Percentiles rank a stretch among this genome's conserved stretches.
Conservation (phyloP, 2,888 invertebrate genomes). For the Cantharis rustica region DNA sequence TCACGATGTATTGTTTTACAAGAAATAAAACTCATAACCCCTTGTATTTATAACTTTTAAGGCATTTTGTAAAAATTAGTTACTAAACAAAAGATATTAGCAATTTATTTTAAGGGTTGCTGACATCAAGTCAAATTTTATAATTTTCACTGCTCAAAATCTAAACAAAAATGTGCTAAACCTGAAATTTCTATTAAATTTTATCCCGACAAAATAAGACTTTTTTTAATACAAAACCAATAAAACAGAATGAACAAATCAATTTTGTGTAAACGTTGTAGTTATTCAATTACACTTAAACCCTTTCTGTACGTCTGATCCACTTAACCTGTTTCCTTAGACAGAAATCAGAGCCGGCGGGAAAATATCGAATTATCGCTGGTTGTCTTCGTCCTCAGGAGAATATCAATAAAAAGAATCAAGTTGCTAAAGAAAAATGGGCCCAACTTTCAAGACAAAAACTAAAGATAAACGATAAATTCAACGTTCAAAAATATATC, state of each 20-base stretch:
- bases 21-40: neutral
- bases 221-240: neutral
- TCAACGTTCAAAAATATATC: slow-evolving; percentile 21
- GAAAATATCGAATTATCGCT: slow-evolving; percentile 41
- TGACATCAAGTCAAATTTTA: neutral
- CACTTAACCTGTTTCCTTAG: slow-evolving; percentile 38
- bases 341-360: slow-evolving; percentile 38
- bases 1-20: slow-evolving; percentile 47
- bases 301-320: slow-evolving; percentile 37
- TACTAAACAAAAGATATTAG: neutral
- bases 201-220: neutral
- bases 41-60: neutral
- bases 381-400: slow-evolving; percentile 32
- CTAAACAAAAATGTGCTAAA: neutral
- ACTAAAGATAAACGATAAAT: slow-evolving; percentile 26
- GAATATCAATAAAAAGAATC: slow-evolving; percentile 30
- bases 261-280: slow-evolving; percentile 25
- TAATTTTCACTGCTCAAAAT: neutral
- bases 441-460: slow-evolving; percentile 22
- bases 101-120: neutral
- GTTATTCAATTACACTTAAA: slow-evolving; percentile 36
- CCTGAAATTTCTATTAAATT: neutral
- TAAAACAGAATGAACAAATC: slow-evolving; percentile 13
- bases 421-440: slow-evolving; percentile 28
- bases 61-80: neutral